Conservation (phyloP, 2,888 invertebrate species). For the Lasioglossum calceatum region DNA sequence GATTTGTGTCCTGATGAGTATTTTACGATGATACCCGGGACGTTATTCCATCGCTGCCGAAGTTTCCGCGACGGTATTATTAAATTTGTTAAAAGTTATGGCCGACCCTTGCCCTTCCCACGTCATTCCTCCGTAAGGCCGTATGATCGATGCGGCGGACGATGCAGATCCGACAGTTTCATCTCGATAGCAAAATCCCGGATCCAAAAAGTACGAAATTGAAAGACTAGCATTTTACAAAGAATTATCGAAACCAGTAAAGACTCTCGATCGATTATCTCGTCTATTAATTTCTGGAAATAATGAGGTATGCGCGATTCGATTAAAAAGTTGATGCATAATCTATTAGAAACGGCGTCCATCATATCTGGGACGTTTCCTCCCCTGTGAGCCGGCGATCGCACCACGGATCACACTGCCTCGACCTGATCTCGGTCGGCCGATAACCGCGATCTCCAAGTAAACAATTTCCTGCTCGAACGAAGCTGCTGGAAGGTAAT, state of each 20-base stretch:
- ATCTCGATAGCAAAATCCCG: slow-evolving; percentile 5
- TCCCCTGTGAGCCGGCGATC: neutral
- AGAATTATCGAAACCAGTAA: neutral
- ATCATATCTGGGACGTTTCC: neutral
- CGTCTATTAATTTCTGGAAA: neutral
- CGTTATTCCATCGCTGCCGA: slow-evolving; percentile 56
- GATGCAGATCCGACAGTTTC: slow-evolving; percentile 26
- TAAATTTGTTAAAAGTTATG: slow-evolving; percentile 68
- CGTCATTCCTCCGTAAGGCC: slow-evolving; percentile 8
- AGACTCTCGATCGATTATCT: neutral
- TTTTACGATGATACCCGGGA: slow-evolving; percentile 52
- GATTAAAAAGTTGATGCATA: neutral
- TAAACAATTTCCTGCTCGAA: slow-evolving; percentile 10
- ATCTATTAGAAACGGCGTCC: neutral
- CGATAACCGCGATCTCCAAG: slow-evolving; percentile 9
- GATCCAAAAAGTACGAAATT: neutral
- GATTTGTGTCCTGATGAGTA: slow-evolving; percentile 43
- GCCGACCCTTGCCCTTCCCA: slow-evolving; percentile 31
- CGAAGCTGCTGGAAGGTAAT: slow-evolving; percentile 12
- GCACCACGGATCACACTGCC: neutral
- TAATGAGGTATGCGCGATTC: neutral
- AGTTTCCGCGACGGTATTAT: slow-evolving; percentile 61
- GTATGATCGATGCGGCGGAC: slow-evolving; percentile 43
- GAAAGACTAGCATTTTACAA: neutral
- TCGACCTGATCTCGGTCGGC: neutral